Percentiles rank a stretch among this genome's conserved stretches.
Evolutionary conservation across 2,888 invertebrate species (phyloP).

Genomic region (Clunio marinus): DNA sequence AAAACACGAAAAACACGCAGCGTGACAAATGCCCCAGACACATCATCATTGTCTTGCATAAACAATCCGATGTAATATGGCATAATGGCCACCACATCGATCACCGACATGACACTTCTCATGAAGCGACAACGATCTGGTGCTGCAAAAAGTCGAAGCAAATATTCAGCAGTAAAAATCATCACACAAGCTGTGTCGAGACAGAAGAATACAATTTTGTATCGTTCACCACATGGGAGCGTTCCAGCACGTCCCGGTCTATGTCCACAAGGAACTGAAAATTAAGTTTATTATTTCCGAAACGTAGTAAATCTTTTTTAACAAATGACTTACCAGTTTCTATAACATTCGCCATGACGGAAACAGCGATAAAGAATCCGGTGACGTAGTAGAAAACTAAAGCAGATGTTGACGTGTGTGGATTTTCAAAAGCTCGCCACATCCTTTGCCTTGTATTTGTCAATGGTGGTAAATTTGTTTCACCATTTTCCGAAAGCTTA

Average conservation of each 20-base stretch:
- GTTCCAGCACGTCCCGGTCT: conserved; percentile 82
- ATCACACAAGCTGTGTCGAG: conserved; percentile 98
- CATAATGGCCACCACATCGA: conserved; percentile 98
- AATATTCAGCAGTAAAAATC: conserved; percentile 98
- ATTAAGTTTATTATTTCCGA: not conserved
- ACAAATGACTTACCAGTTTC: conserved; percentile 60
- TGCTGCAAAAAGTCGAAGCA: conserved; percentile 93
- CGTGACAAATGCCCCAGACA: conserved; percentile 98
- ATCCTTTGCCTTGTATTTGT: conserved; percentile 86
- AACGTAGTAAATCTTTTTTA: not conserved
- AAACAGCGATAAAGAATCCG: conserved; percentile 98
- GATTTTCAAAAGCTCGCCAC: conserved; percentile 99
- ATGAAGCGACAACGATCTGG: conserved; percentile 97
- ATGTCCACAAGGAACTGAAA: conserved; percentile 77
- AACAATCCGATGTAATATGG: conserved; percentile 98
- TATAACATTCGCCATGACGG: conserved; percentile 98
- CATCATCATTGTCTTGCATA: conserved; percentile 96
- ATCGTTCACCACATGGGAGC: conserved; percentile 93
- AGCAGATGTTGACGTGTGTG: conserved; percentile 98
- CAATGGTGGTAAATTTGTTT: conserved; percentile 75
- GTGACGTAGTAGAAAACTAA: conserved; percentile 99
- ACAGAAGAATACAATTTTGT: conserved; percentile 98
- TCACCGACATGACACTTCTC: conserved; percentile 97
- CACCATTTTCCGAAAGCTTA: conserved; percentile 86
- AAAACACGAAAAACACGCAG: conserved; percentile 98